Conservation (phyloP, 2,113 vertebrate species). For the Galeopterus variegatus region DNA sequence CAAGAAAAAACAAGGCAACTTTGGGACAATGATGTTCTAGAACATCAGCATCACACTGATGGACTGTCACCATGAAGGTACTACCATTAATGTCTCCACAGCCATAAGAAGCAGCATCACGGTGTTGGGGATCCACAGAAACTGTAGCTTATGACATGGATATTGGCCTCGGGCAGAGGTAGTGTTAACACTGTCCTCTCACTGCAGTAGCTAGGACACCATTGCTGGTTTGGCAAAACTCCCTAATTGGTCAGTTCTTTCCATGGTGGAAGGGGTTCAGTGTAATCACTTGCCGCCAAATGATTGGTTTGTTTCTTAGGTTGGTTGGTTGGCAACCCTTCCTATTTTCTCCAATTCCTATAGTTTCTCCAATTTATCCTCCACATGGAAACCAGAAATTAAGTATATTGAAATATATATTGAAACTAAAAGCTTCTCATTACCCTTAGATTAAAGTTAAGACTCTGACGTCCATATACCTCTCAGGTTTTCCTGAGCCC, state of each 20-base stretch:
- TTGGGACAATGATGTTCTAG: background rate
- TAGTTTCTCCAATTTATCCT: background rate
- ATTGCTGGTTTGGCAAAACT: background rate
- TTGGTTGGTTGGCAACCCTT: background rate
- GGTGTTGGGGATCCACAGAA: background rate
- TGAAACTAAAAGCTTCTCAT: slow-evolving; percentile 1
- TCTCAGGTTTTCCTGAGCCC: background rate
- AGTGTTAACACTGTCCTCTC: too few species aligned
- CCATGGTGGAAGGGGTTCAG: background rate
- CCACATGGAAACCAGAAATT: background rate
- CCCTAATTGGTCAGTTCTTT: background rate
- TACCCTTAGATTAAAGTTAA: background rate
- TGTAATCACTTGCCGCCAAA: background rate
- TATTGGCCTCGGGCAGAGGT: rapidly evolving
- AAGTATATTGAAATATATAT: background rate
- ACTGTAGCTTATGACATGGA: too few species aligned
- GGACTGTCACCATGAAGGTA: too few species aligned
- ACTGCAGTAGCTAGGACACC: rapidly evolving
- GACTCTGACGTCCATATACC: background rate
- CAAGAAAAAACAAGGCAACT: background rate
- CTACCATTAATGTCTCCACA: rapidly evolving
- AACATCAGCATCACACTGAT: background rate
- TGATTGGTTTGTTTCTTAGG: background rate
- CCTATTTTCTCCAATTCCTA: background rate
- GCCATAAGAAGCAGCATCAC: background rate